Percentiles rank a stretch among this genome's conserved stretches.
Conservation (phyloP, 2,113 vertebrate genomes). For the Notarius lentiginosus region DNA sequence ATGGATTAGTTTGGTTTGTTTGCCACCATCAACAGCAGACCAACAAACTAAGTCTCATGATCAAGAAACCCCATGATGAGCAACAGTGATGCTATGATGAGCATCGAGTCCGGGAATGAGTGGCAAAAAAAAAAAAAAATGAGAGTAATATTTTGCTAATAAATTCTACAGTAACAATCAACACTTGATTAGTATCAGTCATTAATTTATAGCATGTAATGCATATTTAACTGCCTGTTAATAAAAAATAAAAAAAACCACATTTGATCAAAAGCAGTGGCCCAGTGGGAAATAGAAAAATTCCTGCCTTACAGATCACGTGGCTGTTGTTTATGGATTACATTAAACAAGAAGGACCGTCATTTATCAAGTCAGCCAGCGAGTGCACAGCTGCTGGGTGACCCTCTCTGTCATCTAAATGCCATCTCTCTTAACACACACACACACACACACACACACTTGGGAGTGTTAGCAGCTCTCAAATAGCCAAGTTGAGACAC, state of each 20-base stretch:
- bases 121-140: not conserved
- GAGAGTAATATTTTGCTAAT: not conserved
- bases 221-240: not conserved
- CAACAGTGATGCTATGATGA: not conserved
- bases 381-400: constrained; percentile 44
- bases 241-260: not conserved
- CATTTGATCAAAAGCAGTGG: constrained; percentile 8
- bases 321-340: constrained; percentile 41
- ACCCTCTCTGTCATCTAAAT: constrained; percentile 52
- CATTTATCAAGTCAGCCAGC: constrained; percentile 45
- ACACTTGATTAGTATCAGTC: not conserved
- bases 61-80: not conserved
- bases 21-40: not conserved
- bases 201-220: not conserved
- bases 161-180: constrained; percentile 10
- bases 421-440: constrained; percentile 46
- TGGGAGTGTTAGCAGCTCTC: constrained; percentile 27
- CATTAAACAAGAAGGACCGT: constrained; percentile 26
- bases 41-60: not conserved
- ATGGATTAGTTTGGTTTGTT: not conserved
- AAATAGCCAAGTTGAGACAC: constrained; percentile 21
- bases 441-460: constrained; percentile 30
- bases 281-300: not conserved
- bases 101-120: not conserved
- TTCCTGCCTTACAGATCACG: not conserved